These are phyloP conservation scores for Strigamia crassipes DNA, from an alignment of 2,888 invertebrate genomes.

Conservation along the genomic window DNA sequence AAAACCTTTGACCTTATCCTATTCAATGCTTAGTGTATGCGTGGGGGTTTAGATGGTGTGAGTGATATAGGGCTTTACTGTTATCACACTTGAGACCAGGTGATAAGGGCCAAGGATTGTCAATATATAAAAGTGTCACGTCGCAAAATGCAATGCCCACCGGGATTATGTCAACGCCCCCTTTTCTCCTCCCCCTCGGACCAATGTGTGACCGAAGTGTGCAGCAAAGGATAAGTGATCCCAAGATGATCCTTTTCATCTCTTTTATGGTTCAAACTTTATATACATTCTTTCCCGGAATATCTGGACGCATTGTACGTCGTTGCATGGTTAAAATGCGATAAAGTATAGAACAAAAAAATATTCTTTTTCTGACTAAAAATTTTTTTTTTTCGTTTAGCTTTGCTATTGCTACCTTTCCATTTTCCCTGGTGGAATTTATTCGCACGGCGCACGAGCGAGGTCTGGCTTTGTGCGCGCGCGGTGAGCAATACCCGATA, in stretches of 20 bases:
- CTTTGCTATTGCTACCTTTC: neutral
- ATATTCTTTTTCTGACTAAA: neutral
- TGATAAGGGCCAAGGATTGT: slow-evolving; percentile 31
- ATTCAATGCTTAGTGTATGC: neutral
- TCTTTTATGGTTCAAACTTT: slow-evolving; percentile 14
- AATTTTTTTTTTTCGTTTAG: neutral
- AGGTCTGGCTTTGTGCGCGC: slow-evolving; percentile 5
- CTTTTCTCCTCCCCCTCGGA: neutral
- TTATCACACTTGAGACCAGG: slow-evolving; percentile 32
- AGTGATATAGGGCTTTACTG: slow-evolving; percentile 28
- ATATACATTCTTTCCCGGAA: neutral
- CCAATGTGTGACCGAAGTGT: slow-evolving; percentile 31
- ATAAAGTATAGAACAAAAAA: neutral
- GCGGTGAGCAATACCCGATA: slow-evolving; percentile 14
- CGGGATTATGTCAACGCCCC: slow-evolving; percentile 39
- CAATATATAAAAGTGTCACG: slow-evolving; percentile 42
- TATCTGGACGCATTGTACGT: neutral
- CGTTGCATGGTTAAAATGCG: neutral
- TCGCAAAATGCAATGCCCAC: slow-evolving; percentile 27
- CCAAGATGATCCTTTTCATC: slow-evolving; percentile 35
- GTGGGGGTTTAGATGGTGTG: slow-evolving; percentile 13
- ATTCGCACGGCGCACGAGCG: neutral
- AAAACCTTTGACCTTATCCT: slow-evolving; percentile 20
- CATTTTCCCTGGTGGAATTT: neutral
- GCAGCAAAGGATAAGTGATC: slow-evolving; percentile 24